Percentiles rank a stretch among this genome's conserved stretches.
phyloP scores from a whole-genome alignment of 2,797 vertebrate species.

The Valencia hispanica region DNA sequence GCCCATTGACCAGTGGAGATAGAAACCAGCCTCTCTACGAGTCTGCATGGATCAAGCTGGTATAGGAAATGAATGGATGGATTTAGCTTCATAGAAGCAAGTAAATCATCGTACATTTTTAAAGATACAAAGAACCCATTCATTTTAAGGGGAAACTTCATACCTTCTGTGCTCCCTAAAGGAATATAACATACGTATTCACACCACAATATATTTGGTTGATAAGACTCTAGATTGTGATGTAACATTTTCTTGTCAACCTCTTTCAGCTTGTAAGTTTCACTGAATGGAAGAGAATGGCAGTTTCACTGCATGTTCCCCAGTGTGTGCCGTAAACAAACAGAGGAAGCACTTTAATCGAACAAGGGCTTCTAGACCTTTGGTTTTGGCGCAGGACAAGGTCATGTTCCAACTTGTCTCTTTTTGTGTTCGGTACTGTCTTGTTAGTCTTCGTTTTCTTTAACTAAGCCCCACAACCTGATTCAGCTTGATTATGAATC shows the following conservation, averaged over 20 bases:
- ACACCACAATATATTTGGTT: not conserved
- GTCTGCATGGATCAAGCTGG: not conserved
- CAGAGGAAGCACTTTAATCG: conserved; percentile 24
- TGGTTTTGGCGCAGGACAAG: conserved; percentile 48
- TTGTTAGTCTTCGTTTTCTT: conserved; percentile 52
- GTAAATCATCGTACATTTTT: not conserved
- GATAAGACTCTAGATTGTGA: not conserved
- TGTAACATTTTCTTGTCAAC: not conserved
- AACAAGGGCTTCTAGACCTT: conserved; percentile 36
- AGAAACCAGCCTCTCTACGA: not conserved
- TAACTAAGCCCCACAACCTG: conserved; percentile 59
- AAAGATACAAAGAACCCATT: not conserved
- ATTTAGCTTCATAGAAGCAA: not conserved
- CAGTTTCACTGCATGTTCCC: not conserved
- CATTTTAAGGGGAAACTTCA: not conserved
- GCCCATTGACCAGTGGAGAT: not conserved
- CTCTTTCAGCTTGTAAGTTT: not conserved
- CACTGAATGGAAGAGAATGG: not conserved
- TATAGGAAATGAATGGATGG: not conserved
- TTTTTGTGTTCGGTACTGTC: conserved; percentile 45
- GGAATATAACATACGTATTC: not conserved
- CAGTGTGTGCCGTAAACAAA: conserved; percentile 18
- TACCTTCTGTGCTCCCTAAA: not conserved
- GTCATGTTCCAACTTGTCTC: conserved; percentile 75
- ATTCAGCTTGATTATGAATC: conserved; percentile 80